Base-by-base conservation (phyloP, 2,888 invertebrate genomes). In the Tipula confusa region DNA sequence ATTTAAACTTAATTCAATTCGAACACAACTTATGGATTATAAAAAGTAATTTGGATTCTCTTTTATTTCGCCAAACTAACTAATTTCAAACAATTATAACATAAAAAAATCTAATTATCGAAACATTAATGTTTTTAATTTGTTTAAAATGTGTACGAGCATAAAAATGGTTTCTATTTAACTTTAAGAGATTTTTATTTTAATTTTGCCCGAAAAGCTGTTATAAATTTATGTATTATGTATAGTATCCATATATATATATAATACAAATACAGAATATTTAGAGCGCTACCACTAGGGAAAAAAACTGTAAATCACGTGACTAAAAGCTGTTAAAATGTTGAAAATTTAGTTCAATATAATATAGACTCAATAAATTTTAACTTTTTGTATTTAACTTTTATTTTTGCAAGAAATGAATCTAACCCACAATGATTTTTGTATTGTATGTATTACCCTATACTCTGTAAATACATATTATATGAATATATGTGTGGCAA, bases 301-400 rank as follows among this genome's bases (percentile, higher is more conserved):
- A 13, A 43, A 7, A 64, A 24, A 64, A 24, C 9, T 24, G 24
- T 64, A 64, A 9, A 64, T 64, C 64, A 64, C 64, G 64, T 64
- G 64, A 64, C 64, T 64, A 64, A 64, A 64, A 64, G 64, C 64
- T 64, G 64, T 64, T 64, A 64, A 64, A 64, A 64, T 64, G 64
- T 64, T 64, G 24, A 64, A 64, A 64, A 64, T 64, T 64, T 9
- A 18, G 15, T 43, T 43, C 43, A 43, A 43, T 43, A 43, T 43
- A 43, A 15, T 43, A 15, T 43, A 43, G 43, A 43, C 43, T 43
- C 43, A 43, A 43, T 43, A 43, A 43, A 43, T 43, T 43, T 43
- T n/a, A 43, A 43, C 43, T 33, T 33, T 33, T 33, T 33, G 33
- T 33, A 11, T 33, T 33, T 33, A 33, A 33, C 38, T 43, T 43